Base-by-base conservation (phyloP, 2,113 vertebrate genomes). In the Sylvilagus bachmani region DNA sequence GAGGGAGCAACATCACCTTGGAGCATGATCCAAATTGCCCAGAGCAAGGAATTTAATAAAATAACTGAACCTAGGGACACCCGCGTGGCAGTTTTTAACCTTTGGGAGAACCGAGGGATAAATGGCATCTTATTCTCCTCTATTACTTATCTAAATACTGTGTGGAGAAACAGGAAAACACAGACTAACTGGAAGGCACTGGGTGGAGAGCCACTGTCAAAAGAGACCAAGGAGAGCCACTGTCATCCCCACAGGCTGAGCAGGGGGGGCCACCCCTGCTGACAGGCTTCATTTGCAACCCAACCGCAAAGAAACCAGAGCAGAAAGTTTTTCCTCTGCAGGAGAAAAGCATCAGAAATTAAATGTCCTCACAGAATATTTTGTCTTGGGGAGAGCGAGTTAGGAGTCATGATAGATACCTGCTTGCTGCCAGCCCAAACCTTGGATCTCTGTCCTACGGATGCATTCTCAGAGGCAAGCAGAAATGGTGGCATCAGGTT, bases 131-230 rank as follows among this genome's bases (percentile, higher is more conserved):
- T 74, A 29, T 51, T 89, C 49, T 70, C 51, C 71, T 84, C 62
- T 61, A 36, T 89, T 83, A 70, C 71, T 95, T 81, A 61, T 55
- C 94, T 91, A 94, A 89, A 89, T 33, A 33, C 24, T 29, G 70
- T 53, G 22, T 27, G 70, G n/a, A 38, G n/a, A 85, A 75, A 70
- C 9, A 38, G 29, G 6, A 74, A 89, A 74, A 74, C 61, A 10
- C 17, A 91, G 79, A 78, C 33, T 16, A 69, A 53, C n/a, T 51
- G 71, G 16, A 86, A 78, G 64, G 10, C 36, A 49, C 4, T 44
- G 19, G 16, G 6, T 70, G 9, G 21, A 6, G n/a, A 71, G 49
- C 14, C 16, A n/a, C 27, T 27, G 77, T n/a, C 25, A 10, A 69
- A 78, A 55, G 5, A 49, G 24, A 74, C 10, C 24, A 73, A 67